phyloP scores from a whole-genome alignment of 2,888 invertebrate genomes.

The Psococerastis gibbosa region DNA sequence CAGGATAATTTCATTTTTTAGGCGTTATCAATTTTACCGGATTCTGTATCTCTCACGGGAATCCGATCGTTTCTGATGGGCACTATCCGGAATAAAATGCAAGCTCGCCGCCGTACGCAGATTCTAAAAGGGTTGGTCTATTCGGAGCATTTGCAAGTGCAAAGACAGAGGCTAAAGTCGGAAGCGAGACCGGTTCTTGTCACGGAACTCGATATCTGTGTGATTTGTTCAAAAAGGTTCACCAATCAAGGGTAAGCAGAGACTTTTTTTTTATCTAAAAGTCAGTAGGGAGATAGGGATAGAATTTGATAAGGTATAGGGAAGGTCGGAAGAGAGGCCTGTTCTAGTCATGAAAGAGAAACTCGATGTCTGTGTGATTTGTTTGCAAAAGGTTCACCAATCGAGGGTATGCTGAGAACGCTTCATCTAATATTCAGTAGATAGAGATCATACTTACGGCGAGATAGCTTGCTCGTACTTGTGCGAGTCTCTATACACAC shows the following conservation, averaged over 20 bases:
- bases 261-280: slow-evolving; percentile 10
- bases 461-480: no score
- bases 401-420: no score
- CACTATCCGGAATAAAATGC: slow-evolving; percentile 54
- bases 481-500: no score
- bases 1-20: no score
- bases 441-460: no score
- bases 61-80: slow-evolving; percentile 62
- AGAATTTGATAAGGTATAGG: no score
- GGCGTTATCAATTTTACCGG: slow-evolving; percentile 62
- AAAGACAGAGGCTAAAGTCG: slow-evolving; percentile 57
- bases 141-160: slow-evolving; percentile 70
- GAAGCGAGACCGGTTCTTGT: slow-evolving; percentile 69
- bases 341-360: no score
- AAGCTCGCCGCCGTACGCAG: slow-evolving; percentile 51
- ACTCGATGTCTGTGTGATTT: no score
- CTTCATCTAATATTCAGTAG: no score
- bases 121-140: slow-evolving; percentile 65
- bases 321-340: no score
- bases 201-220: slow-evolving; percentile 73
- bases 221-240: slow-evolving; percentile 84
- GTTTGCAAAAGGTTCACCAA: no score
- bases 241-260: slow-evolving; percentile 58
- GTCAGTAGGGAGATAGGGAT: no score
- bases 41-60: slow-evolving; percentile 52